Evolutionary conservation across 2,113 vertebrate genomes (phyloP), one percentile per base, ranked within the genome.

Genomic region (Macrotis lagotis): DNA sequence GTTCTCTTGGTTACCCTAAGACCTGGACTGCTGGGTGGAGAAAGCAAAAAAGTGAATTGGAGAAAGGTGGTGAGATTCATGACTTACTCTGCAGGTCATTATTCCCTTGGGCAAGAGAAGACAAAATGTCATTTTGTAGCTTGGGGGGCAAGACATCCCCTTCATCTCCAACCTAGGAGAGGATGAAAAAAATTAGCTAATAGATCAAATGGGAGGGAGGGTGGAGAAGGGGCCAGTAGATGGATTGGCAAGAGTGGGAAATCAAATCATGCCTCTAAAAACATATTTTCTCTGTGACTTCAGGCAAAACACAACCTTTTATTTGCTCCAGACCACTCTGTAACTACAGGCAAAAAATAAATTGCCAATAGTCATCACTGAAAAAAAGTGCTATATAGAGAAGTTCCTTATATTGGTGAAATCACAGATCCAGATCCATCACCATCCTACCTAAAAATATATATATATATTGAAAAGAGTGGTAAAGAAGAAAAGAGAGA

Each of bases 91-190:
- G 97, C 9, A 94, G 3, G 0, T 98, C 98, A 97, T 95, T 97
- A 95, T 96, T 98, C 90, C 94, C 97, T 91, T 94, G 97, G 92
- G 91, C 91, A 50, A 99, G 98, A 89, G 97, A 98, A 0, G 24
- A 92, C 93, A 99, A 97, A 95, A 99, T 99, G 96, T 99, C 99
- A 0, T 97, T 97, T 88, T 99, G 98, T 66, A 99, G 99, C 98
- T 99, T 99, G 44, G 97, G 94, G 0, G 99, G 99, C 94, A 99
- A 96, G 95, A 99, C 99, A 11, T 99, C 98, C 88, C 98, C 97
- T 97, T 99, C 99, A 14, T 99, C 99, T 0, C 99, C 99, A 0
- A 99, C 98, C 99, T 99, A 96, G 88, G 96, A 98, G 50, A 97
- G 51, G 26, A 96, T 93, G 88, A 93, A 97, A 93, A 97, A 0